Base-by-base conservation (phyloP, 1,140 invertebrate genomes). In the Drosophila insularis region DNA sequence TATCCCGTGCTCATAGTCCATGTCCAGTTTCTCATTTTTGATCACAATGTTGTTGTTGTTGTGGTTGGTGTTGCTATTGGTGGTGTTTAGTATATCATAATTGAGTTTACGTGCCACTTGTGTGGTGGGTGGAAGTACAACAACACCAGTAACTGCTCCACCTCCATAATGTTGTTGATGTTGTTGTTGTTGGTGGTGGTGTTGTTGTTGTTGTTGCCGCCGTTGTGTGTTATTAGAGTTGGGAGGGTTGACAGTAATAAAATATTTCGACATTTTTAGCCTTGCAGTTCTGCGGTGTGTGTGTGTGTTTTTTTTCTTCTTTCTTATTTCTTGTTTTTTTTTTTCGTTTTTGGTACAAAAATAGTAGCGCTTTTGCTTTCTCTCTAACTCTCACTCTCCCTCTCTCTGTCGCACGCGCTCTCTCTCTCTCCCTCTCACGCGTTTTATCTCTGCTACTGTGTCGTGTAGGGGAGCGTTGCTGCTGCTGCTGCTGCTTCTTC, bases 241-340 rank as follows among this genome's bases (percentile, higher is more conserved):
- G 59, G 81, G 65, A 40, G 76, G 72, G 64, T 72, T 56, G 68
- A 72, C 64, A 65, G 73, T 80, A 71, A 84, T 72, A 71, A 87
- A 90, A 78, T 80, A 91, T 78, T 90, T 91, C 69, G 90, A 91
- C 90, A 91, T 91, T 74, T 81, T 73, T 39, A 19, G 21, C 82
- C 76, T 64, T 73, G 76, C 80, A 76, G 68, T 76, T 69, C 6
- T 39, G 21, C 43, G 3, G 43, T 50, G 35, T 37, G 10, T 37
- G 11, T 27, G 27, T 27, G 27, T 27, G 10, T 37, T 37, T 37
- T 37, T 37, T n/a, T n/a, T n/a, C n/a, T n/a, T n/a, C n/a, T n/a
- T 11, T 37, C 11, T 37, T 37, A 11, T 50, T 50, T 21, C 8
- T 21, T 46, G 7, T 46, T 46, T 8, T 8, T 50, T 50, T 50